Base-by-base conservation (phyloP, 1,140 invertebrate species). In the Idris sp. region DNA sequence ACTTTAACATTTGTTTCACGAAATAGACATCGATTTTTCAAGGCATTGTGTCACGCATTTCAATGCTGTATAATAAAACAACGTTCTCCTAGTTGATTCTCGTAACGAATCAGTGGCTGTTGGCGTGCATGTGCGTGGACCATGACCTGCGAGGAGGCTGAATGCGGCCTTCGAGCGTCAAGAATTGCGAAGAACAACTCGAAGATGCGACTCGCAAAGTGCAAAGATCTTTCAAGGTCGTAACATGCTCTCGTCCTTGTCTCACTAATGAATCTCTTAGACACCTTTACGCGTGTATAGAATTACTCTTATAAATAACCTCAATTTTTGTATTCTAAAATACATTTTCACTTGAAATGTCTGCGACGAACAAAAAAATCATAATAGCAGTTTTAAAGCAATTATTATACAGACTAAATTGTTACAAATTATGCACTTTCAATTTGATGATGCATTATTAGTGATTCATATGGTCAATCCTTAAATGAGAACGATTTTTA, bases 221-320 rank as follows among this genome's bases (percentile, higher is more conserved):
- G 84, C 84, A 86, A 86, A 85, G 83, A 86, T 85, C 82, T 75
- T 78, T 82, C 85, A 86, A 86, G 84, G 84, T 38, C 82, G 81
- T 58, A 78, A 44, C 22, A 11, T 69, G 10, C 65, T 54, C 38
- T 13, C 36, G 81, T 84, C 81, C 79, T 84, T 84, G 80, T 84
- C 78, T 81, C 74, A 64, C 79, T 84, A 85, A 84, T 84, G 79
- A 84, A 78, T 64, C 77, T 64, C 77, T 64, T 48, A 56, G 43
- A 73, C 25, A 4, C 49, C 15, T 11, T 7, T 6, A n/a, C 14
- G 31, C 31, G 14, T 35, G 22, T n/a, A n/a, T n/a, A n/a, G n/a
- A n/a, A n/a, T n/a, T n/a, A n/a, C n/a, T n/a, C n/a, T n/a, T n/a
- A n/a, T n/a, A n/a, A n/a, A n/a, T n/a, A n/a, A n/a, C n/a, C n/a